phyloP scores from a whole-genome alignment of 1,140 invertebrate genomes.

The Octopus sinensis region DNA sequence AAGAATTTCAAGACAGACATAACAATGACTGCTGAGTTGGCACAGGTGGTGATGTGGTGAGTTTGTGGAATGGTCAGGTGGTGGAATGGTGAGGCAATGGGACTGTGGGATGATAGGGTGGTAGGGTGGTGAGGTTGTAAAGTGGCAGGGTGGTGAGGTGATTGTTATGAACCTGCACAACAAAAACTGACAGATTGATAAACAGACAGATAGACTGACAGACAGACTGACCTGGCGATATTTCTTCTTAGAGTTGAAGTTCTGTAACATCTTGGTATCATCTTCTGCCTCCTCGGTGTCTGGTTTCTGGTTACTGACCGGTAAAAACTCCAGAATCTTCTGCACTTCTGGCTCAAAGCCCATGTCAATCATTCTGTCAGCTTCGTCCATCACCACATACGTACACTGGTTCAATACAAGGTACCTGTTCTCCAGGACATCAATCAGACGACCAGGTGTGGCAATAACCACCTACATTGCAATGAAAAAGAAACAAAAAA shows the following conservation, averaged over 20 bases:
- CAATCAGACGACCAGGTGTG: constrained; percentile 97
- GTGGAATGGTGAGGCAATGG: too few relatives aligned
- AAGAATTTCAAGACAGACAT: too few relatives aligned
- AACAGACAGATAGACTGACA: too few relatives aligned
- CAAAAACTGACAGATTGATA: too few relatives aligned
- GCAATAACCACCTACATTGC: constrained; percentile 89
- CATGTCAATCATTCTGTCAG: constrained; percentile 99
- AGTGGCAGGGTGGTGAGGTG: too few relatives aligned
- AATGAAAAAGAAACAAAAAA: too few relatives aligned
- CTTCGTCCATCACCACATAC: constrained; percentile 70
- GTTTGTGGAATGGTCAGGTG: too few relatives aligned
- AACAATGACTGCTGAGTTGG: too few relatives aligned
- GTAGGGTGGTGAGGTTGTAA: too few relatives aligned
- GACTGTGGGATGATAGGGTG: too few relatives aligned
- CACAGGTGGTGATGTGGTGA: too few relatives aligned
- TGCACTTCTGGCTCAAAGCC: constrained; percentile 98
- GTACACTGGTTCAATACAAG: constrained; percentile 91
- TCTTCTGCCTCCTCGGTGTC: constrained; percentile 98
- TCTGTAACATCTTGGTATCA: constrained; percentile 82
- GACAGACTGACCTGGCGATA: constrained; percentile 73
- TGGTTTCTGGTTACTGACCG: constrained; percentile 96
- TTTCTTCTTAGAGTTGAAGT: constrained; percentile 91
- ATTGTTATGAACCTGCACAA: too few relatives aligned
- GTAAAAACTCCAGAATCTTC: constrained; percentile 97
- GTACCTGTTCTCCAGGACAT: constrained; percentile 97